Evolutionary conservation across 1,140 invertebrate species (phyloP).

Genomic region (Mamestra configurata): DNA sequence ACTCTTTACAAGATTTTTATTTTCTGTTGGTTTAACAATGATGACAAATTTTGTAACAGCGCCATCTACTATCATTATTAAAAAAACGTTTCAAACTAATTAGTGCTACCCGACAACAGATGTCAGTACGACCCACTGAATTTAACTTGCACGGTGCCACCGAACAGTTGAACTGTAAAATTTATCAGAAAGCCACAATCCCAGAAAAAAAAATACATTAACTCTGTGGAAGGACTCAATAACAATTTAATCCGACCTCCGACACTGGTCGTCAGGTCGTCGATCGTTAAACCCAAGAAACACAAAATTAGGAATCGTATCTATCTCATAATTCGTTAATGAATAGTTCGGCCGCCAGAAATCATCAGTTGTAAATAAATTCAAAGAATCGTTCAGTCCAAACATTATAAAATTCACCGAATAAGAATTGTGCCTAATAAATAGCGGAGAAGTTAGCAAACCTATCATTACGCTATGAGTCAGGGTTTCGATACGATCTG

Average conservation of each 20-base stretch:
- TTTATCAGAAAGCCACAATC: no score
- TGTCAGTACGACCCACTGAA: not conserved
- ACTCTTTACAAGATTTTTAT: no score
- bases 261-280: not conserved
- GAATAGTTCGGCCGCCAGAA: conserved; percentile 42
- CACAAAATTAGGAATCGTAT: conserved; percentile 38
- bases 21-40: no score
- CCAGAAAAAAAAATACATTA: no score
- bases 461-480: conserved; percentile 75
- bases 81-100: not conserved
- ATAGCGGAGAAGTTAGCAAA: conserved; percentile 65
- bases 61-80: not conserved
- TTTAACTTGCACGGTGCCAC: not conserved
- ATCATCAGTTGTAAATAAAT: conserved; percentile 49
- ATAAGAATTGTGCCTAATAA: conserved; percentile 61
- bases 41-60: not conserved
- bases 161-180: not conserved
- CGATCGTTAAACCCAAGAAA: not conserved
- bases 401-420: conserved; percentile 71
- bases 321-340: conserved; percentile 49
- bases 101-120: conserved; percentile 16
- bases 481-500: conserved; percentile 64
- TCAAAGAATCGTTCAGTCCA: conserved; percentile 50
- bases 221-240: no score
- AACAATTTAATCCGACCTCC: not conserved